A percentile compares a stretch with the other conserved stretches of the same genome.
These are phyloP conservation scores for Enteromius radiatus DNA, from an alignment of 2,797 vertebrate species.

Conservation along the genomic window DNA sequence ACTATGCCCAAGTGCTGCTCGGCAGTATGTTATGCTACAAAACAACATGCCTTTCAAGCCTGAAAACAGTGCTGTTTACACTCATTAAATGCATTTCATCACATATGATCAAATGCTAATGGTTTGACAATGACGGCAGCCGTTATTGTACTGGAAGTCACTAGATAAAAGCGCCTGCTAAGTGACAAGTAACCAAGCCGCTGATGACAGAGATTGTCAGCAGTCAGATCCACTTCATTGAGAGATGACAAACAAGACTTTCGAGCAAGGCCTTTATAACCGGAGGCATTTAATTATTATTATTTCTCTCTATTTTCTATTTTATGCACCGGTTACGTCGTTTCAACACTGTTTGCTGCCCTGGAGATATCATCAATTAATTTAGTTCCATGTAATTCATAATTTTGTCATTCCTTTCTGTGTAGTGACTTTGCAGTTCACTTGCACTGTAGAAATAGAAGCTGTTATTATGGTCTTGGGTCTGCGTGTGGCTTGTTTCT, in stretches of 20 bases:
- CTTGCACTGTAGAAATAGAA: conserved; percentile 58
- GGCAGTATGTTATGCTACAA: conserved; percentile 48
- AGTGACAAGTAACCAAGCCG: conserved; percentile 23
- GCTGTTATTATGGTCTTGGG: conserved; percentile 66
- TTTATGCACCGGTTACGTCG: conserved; percentile 53
- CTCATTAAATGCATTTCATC: conserved; percentile 58
- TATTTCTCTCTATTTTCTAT: conserved; percentile 44
- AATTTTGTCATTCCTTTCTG: conserved; percentile 50
- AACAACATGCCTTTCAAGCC: conserved; percentile 44
- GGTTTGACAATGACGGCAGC: conserved; percentile 8
- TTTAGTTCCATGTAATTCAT: conserved; percentile 64
- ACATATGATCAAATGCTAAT: conserved; percentile 45
- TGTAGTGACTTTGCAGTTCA: conserved; percentile 49
- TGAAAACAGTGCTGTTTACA: conserved; percentile 48
- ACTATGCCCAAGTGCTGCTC: conserved; percentile 57
- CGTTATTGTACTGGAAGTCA: conserved; percentile 11
- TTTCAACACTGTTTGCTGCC: conserved; percentile 63
- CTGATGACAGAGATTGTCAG: conserved; percentile 36
- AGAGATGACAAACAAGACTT: conserved; percentile 30
- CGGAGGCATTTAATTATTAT: conserved; percentile 6
- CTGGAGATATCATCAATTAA: conserved; percentile 67
- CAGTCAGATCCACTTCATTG: conserved; percentile 10
- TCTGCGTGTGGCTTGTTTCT: conserved; percentile 66
- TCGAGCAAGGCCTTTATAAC: conserved; percentile 13
- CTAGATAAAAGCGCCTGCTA: conserved; percentile 23